Evolutionary conservation across 2,888 invertebrate species (phyloP), one percentile per base, ranked within the genome.

Genomic region (Dynastes hyllus): DNA sequence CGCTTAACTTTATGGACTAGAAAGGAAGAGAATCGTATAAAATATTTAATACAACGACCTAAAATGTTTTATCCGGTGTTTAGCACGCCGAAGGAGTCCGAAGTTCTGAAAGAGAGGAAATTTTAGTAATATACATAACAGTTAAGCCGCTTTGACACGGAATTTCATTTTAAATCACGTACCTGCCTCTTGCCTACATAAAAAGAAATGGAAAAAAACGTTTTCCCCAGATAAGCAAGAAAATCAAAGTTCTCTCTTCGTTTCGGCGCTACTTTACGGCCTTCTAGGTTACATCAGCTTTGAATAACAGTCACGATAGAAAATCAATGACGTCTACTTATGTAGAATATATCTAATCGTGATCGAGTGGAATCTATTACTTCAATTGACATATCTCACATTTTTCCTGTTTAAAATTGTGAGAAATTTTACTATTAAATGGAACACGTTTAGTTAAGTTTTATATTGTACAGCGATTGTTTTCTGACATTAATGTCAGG

Each of bases 121-220:
- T 58, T 40, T 22, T 11, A 40, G 61, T 73, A 73, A 73, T 61
- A 73, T 58, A 73, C 40, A 58, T 73, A 73, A 73, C 73, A 73
- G 73, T 73, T 73, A 73, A 73, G 58, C 58, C 37, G 53, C 70
- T 73, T 58, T 37, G 73, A 73, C 37, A 58, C 40, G 73, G 40
- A 73, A 73, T 45, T 73, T 58, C 58, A 73, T 58, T 73, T 73
- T 58, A 58, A 58, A 61, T 58, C 61, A n/a, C 73, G 5, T 58
- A 16, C 32, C 55, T 55, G 9, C 58, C 37, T 40, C 11, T 40
- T 58, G 53, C 51, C 22, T 32, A n/a, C 29, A 51, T 70, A 70
- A 71, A 27, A 69, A 50, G 29, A 13, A 69, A 51, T 2, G 29
- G 50, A 69, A 51, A 69, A 22, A 51, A 51, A 2, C 13, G 51